These are phyloP conservation scores for Drosophila imparisetae DNA, from an alignment of 2,888 invertebrate genomes.

Conservation along the genomic window DNA sequence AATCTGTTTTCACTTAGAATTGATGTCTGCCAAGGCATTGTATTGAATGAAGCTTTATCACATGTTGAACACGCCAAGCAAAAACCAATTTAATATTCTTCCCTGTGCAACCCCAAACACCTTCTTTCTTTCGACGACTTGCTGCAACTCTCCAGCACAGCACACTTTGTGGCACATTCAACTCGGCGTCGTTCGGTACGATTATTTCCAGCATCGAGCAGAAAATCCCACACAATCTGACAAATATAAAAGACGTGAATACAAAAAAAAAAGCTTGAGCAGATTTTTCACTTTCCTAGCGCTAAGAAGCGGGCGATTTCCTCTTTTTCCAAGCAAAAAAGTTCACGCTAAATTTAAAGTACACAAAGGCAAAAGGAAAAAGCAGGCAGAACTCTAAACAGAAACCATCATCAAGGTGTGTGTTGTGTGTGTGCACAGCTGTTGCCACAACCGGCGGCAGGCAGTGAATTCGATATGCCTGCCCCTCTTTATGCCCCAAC, in stretches of 20 bases:
- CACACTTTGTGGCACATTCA: slow-evolving; percentile 58
- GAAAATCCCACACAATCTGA: slow-evolving; percentile 30
- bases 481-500: not conserved
- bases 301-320: slow-evolving; percentile 23
- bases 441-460: slow-evolving; percentile 54
- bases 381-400: not conserved
- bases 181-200: slow-evolving; percentile 24
- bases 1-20: not conserved
- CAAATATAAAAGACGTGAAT: slow-evolving; percentile 41
- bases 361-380: slow-evolving; percentile 39
- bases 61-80: slow-evolving; percentile 8
- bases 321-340: slow-evolving; percentile 32
- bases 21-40: slow-evolving; percentile 10
- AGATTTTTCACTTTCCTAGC: slow-evolving; percentile 70
- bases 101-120: not conserved
- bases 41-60: slow-evolving; percentile 12
- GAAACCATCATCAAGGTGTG: slow-evolving; percentile 35
- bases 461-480: slow-evolving; percentile 63
- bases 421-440: slow-evolving; percentile 67
- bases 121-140: slow-evolving; percentile 5
- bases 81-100: slow-evolving; percentile 31
- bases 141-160: slow-evolving; percentile 10
- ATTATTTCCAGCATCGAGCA: slow-evolving; percentile 50
- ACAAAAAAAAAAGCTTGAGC: slow-evolving; percentile 21
- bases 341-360: slow-evolving; percentile 65